Percentiles rank a stretch among this genome's conserved stretches.
Evolutionary conservation across 2,797 vertebrate species (phyloP).

Genomic region (Semaprochilodus insignis): DNA sequence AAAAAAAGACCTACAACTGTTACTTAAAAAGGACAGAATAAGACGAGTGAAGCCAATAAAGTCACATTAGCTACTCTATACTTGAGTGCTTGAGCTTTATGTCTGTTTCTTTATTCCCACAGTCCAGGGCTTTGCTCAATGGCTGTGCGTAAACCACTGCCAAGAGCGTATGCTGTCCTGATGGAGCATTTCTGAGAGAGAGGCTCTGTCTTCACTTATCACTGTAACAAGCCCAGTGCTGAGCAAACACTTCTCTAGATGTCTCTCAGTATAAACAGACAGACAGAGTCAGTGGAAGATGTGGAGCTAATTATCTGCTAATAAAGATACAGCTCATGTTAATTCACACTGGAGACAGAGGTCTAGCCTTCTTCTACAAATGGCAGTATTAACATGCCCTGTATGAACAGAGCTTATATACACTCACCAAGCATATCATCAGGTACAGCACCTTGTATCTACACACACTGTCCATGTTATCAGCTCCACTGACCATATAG

Average conservation of each 20-base stretch:
- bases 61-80: background rate
- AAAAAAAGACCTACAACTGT: no score
- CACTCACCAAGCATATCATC: background rate
- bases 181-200: slow-evolving; percentile 62
- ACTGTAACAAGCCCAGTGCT: slow-evolving; percentile 68
- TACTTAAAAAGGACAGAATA: background rate
- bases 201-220: slow-evolving; percentile 72
- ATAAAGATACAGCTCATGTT: slow-evolving; percentile 64
- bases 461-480: no score
- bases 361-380: slow-evolving; percentile 3
- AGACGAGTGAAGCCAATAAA: background rate
- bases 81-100: background rate
- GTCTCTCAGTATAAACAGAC: slow-evolving; percentile 61
- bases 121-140: slow-evolving; percentile 25
- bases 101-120: background rate
- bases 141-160: slow-evolving; percentile 59
- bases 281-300: slow-evolving; percentile 53
- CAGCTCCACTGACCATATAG: no score
- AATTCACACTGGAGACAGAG: slow-evolving; percentile 47
- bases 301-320: slow-evolving; percentile 68
- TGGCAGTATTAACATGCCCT: background rate
- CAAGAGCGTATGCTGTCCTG: slow-evolving; percentile 67
- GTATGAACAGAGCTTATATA: background rate
- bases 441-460: background rate
- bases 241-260: slow-evolving; percentile 69